Evolutionary conservation across 2,797 vertebrate species (phyloP), one percentile per base, ranked within the genome.

Genomic region (Rhodeus uyekii): DNA sequence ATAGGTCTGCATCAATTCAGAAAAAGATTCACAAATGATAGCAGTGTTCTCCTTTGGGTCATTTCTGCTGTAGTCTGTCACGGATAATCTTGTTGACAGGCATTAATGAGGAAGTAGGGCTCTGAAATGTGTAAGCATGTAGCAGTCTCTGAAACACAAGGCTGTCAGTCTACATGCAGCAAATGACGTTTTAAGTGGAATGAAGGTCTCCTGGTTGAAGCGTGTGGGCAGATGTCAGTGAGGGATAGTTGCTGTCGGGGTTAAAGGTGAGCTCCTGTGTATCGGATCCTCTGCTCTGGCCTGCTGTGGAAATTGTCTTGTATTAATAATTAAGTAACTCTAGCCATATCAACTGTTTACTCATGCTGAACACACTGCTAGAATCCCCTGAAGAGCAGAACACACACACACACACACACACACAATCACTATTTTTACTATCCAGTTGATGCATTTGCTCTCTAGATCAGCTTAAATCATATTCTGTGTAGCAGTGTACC

Each of bases 241-340:
- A 82, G 42, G 39, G 60, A 36, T 44, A 65, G 46, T 34, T 74
- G 32, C 77, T 80, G 61, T 72, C 75, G 79, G 48, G 65, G 55
- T 50, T 24, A 16, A 50, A 27, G 68, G 72, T 60, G 74, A 76
- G 42, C 68, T 83, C 74, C 69, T 78, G 24, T 81, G 68, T 55
- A 27, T n/a, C 5, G 36, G 74, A 72, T n/a, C 38, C 53, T 24
- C 4, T 16, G 16, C 36, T 50, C 60, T 82, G 73, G 61, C 1
- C 19, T n/a, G 44, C 34, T 44, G 58, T 73, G 87, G 87, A 90
- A 77, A 90, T 90, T 77, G 71, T 85, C 85, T 36, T 72, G 78
- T 83, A 92, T 94, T 91, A 92, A 94, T 94, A 94, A 94, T 94
- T 93, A 85, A 93, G 89, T 65, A 91, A 88, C 86, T 91, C 86